These are phyloP conservation scores for Limosa lapponica DNA, from an alignment of 2,797 vertebrate species.

Conservation along the genomic window DNA sequence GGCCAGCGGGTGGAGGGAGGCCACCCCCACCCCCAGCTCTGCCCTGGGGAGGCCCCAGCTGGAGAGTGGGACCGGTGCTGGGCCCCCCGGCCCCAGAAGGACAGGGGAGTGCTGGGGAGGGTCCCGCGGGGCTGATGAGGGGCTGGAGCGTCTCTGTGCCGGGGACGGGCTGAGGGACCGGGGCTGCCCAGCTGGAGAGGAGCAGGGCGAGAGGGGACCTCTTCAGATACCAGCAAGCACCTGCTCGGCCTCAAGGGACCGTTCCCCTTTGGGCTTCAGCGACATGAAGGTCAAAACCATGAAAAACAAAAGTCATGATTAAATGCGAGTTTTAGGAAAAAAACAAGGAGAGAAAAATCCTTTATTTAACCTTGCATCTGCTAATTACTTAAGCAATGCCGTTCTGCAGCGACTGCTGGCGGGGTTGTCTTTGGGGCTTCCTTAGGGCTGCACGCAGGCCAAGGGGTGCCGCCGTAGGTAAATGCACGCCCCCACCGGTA, in stretches of 20 bases:
- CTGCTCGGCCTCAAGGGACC: accelerated
- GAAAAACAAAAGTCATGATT: not conserved
- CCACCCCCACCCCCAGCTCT: too few species aligned
- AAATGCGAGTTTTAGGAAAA: not conserved
- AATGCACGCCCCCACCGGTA: not conserved
- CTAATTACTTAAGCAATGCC: not conserved
- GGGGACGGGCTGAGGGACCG: too few species aligned
- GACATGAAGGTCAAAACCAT: not conserved
- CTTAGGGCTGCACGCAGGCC: too few species aligned
- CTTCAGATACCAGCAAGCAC: too few species aligned
- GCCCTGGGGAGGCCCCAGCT: too few species aligned
- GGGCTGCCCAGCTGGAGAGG: not conserved
- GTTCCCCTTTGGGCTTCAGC: not conserved
- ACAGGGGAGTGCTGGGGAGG: not conserved
- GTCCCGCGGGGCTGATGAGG: too few species aligned
- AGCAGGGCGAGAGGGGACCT: too few species aligned
- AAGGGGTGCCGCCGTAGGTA: not conserved
- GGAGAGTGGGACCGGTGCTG: too few species aligned
- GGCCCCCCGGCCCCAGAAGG: too few species aligned
- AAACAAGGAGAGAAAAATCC: not conserved
- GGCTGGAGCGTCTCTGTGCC: too few species aligned
- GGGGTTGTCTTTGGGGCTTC: not conserved
- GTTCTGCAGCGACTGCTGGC: not conserved
- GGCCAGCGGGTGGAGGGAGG: too few species aligned
- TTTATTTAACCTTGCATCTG: not conserved